Evolutionary conservation across 2,113 vertebrate genomes (phyloP).

Genomic region (Pavo muticus): DNA sequence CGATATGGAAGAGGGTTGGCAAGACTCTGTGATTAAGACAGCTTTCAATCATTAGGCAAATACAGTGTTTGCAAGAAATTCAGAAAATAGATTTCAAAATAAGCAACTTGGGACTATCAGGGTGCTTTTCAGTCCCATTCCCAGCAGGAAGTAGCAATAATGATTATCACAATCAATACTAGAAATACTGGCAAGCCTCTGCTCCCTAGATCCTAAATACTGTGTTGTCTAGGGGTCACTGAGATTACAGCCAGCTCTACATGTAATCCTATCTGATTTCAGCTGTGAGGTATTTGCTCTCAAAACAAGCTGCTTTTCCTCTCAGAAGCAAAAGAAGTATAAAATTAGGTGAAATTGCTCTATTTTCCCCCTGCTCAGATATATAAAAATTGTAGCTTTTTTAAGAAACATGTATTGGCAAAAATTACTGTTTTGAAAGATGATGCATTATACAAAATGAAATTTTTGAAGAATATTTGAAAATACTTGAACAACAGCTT

Average conservation of each 20-base stretch:
- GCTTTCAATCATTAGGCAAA: background rate
- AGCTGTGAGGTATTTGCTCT: background rate
- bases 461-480: background rate
- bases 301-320: background rate
- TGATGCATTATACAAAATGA: background rate
- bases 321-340: background rate
- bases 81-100: background rate
- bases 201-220: background rate
- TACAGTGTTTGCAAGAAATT: background rate
- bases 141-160: conserved; percentile 25
- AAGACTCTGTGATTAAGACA: background rate
- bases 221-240: background rate
- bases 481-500: background rate
- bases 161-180: rapidly evolving
- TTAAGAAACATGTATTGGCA: background rate
- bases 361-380: background rate
- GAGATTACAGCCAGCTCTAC: background rate
- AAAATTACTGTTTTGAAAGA: background rate
- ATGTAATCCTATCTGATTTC: background rate
- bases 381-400: background rate
- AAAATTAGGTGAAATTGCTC: background rate
- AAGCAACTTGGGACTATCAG: background rate
- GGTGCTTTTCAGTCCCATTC: background rate
- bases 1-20: background rate
- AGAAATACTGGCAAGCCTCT: background rate